Evolutionary conservation across 2,888 invertebrate species (phyloP), one percentile per base, ranked within the genome.

Genomic region (Pogonocherus hispidulus): DNA sequence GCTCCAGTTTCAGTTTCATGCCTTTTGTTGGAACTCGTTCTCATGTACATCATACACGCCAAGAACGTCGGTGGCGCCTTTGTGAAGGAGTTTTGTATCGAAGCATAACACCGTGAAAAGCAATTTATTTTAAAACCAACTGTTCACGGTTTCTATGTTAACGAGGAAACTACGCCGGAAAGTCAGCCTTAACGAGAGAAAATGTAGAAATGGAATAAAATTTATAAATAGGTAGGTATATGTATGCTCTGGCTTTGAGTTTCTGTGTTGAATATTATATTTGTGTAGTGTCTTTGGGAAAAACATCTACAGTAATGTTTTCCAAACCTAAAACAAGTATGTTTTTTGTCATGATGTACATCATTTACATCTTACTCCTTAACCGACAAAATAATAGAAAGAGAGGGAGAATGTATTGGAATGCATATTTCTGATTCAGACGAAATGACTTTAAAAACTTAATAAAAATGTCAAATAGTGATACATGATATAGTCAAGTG

Each of bases 41-140:
- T 41, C 41, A n/a, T 16, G 41, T 41, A 41, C 14, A 41, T 52
- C 52, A 32, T 52, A 35, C 18, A 32, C 19, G 32, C 32, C 32
- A 23, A 11, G 49, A 11, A 11, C 11, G 22, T 6, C 22, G n/a
- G 6, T 19, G 22, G n/a, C 23, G 32, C 52, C 52, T 32, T 32
- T 52, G 27, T 52, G 22, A 8, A 19, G 27, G 27, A 23, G 19
- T 14, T n/a, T 22, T 27, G 27, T 52, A 8, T 52, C 51, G 27
- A 27, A 16, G 27, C 51, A 52, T 8, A 18, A 32, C 52, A 19
- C 32, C 52, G 52, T 32, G 52, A 52, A 52, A 52, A 16, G 19
- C 27, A 52, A 52, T 52, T 52, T 27, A 52, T 32, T 52, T 18
- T 52, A 52, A 52, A 52, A 32, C 32, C 27, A 52, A 52, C 32